These are phyloP conservation scores for Heloderma charlesbogerti DNA, from an alignment of 2,113 vertebrate species.

Conservation along the genomic window DNA sequence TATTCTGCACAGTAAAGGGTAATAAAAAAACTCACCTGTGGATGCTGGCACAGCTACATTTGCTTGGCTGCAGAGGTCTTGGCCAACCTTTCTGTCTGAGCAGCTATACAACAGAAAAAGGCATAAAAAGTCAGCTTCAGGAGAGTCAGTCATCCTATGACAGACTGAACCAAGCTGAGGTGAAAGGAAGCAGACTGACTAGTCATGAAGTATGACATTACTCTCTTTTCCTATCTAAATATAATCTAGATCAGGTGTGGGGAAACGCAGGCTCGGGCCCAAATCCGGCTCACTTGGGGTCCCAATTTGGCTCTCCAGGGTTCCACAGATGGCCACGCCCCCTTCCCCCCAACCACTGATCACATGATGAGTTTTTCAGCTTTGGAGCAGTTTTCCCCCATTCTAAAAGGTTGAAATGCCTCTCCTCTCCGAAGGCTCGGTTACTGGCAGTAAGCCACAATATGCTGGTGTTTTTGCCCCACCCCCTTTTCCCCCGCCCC, in stretches of 20 bases:
- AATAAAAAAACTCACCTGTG: slow-evolving; percentile 72
- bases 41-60: slow-evolving; percentile 80
- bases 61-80: slow-evolving; percentile 73
- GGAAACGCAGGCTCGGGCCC: too few species aligned
- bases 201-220: not conserved
- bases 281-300: too few species aligned
- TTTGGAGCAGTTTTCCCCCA: too few species aligned
- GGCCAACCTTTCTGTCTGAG: slow-evolving; percentile 76
- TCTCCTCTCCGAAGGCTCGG: too few species aligned
- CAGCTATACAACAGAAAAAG: slow-evolving; percentile 75
- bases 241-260: not conserved
- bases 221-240: not conserved
- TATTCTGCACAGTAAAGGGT: not conserved
- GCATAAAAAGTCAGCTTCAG: not conserved
- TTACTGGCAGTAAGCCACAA: too few species aligned
- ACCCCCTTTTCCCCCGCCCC: too few species aligned
- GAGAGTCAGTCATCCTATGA: not conserved
- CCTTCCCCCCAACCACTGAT: too few species aligned
- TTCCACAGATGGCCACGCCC: too few species aligned
- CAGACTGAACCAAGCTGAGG: not conserved
- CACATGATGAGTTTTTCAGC: too few species aligned
- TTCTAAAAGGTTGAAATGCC: too few species aligned
- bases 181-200: not conserved
- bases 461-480: too few species aligned
- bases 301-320: too few species aligned